phyloP scores from a whole-genome alignment of 2,888 invertebrate genomes.

The Chesias legatella region DNA sequence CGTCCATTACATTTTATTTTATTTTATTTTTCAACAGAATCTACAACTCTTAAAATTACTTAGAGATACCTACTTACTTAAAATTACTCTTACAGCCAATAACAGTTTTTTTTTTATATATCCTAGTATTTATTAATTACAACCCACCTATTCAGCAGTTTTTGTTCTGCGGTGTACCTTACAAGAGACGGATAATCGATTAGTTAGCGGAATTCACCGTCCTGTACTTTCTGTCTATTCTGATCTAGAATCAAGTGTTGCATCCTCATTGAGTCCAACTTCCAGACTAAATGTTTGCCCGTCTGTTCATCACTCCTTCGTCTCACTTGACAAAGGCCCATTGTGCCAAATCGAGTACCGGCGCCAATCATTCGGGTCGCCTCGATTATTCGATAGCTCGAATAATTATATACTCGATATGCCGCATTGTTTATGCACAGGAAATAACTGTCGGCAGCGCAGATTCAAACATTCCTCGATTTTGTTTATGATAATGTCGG shows the following conservation, averaged over 20 bases:
- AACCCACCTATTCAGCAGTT: too few species aligned
- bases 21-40: too few species aligned
- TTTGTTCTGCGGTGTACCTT: too few species aligned
- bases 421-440: conserved; percentile 4
- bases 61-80: too few species aligned
- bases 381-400: conserved; percentile 17
- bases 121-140: too few species aligned
- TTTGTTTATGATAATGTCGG: too few species aligned
- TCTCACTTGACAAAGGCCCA: conserved; percentile 34
- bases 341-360: conserved; percentile 44
- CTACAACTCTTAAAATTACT: too few species aligned
- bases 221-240: conserved; percentile 15
- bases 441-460: background rate
- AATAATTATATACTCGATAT: conserved; percentile 2
- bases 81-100: too few species aligned
- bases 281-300: conserved; percentile 8
- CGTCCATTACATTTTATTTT: too few species aligned
- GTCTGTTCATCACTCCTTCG: background rate
- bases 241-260: conserved; percentile 4
- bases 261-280: conserved; percentile 12
- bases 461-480: background rate
- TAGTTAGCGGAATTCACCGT: conserved; percentile 2
- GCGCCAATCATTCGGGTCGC: conserved; percentile 19
- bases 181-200: background rate
- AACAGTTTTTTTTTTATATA: too few species aligned